A percentile compares a stretch with the other conserved stretches of the same genome.
These are phyloP conservation scores for Tenthredo amoena DNA, from an alignment of 2,888 invertebrate genomes.

Conservation along the genomic window DNA sequence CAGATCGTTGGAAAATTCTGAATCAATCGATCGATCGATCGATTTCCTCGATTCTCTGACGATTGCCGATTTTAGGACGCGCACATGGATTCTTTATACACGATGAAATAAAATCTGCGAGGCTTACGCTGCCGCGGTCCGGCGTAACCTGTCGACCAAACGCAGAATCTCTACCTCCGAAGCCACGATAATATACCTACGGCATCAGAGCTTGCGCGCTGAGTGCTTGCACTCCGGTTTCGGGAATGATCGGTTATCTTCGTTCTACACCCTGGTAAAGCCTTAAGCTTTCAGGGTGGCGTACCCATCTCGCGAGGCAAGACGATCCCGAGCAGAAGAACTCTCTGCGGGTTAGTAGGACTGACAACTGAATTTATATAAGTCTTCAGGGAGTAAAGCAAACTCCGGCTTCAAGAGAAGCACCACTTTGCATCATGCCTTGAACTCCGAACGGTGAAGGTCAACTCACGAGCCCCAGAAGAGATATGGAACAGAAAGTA, in stretches of 20 bases:
- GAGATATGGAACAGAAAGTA: slow-evolving; percentile 4
- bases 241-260: slow-evolving; percentile 50
- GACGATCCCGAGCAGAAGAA: not conserved
- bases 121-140: slow-evolving; percentile 66
- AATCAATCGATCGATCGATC: not conserved
- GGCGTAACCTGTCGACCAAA: slow-evolving; percentile 68
- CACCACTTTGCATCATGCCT: slow-evolving; percentile 43
- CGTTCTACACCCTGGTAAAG: slow-evolving; percentile 43
- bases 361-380: slow-evolving; percentile 55
- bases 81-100: slow-evolving; percentile 50
- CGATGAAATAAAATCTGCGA: slow-evolving; percentile 55
- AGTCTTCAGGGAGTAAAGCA: slow-evolving; percentile 36
- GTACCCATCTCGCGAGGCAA: not conserved
- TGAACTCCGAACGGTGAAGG: slow-evolving; percentile 34
- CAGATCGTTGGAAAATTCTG: not conserved
- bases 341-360: slow-evolving; percentile 49
- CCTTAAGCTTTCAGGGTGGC: slow-evolving; percentile 20
- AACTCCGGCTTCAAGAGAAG: slow-evolving; percentile 15
- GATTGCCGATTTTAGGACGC: not conserved
- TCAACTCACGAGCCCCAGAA: not conserved
- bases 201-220: slow-evolving; percentile 53
- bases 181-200: slow-evolving; percentile 32
- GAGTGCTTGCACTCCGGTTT: slow-evolving; percentile 7
- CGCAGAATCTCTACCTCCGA: slow-evolving; percentile 65
- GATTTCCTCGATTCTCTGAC: not conserved